Evolutionary conservation across 1,140 invertebrate genomes (phyloP).

Genomic region (Nephila pilipes): DNA sequence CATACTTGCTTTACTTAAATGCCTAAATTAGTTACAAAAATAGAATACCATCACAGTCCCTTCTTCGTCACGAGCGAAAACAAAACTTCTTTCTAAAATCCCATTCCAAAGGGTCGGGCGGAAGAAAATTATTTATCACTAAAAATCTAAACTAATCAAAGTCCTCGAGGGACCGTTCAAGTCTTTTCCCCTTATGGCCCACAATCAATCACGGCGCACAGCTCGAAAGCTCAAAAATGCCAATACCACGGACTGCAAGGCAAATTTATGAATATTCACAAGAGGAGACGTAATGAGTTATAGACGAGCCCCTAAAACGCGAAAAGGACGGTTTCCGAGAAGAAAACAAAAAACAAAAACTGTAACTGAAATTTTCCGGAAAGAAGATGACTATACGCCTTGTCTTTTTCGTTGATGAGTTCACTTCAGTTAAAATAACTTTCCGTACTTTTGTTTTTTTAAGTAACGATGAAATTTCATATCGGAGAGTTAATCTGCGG

Average conservation of each 20-base stretch:
- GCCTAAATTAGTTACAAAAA: neutral
- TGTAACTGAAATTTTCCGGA: neutral
- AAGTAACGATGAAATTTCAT: neutral
- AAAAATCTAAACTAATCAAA: slow-evolving; percentile 35
- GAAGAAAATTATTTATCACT: slow-evolving; percentile 31
- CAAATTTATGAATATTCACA: slow-evolving; percentile 30
- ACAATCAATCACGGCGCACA: neutral
- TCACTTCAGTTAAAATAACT: neutral
- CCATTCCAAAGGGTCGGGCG: neutral
- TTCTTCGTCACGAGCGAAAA: neutral
- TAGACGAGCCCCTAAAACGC: neutral
- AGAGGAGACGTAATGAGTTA: neutral
- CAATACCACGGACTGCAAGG: neutral
- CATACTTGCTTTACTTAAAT: neutral
- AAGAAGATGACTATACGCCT: neutral
- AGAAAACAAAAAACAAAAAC: neutral
- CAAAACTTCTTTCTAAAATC: neutral
- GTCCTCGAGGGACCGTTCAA: neutral
- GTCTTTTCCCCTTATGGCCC: neutral
- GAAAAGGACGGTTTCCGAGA: neutral
- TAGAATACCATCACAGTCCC: neutral
- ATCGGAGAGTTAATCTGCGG: neutral
- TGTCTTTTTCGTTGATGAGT: neutral
- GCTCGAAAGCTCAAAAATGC: neutral
- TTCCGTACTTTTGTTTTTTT: neutral